These are phyloP conservation scores for Candoia aspera DNA, from an alignment of 2,113 vertebrate genomes.

Conservation along the genomic window DNA sequence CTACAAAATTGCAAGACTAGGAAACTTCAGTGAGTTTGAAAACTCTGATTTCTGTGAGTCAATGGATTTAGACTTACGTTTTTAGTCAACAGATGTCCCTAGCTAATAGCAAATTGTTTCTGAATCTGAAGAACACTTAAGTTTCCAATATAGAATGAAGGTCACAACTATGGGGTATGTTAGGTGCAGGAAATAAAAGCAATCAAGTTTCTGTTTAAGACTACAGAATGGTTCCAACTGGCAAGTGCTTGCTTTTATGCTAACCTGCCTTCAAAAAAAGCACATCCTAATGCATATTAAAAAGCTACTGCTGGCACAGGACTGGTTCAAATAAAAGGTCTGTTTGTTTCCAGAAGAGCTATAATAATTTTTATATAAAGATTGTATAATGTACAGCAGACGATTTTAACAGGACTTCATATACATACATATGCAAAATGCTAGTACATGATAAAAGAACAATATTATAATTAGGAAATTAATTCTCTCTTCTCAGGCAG, in stretches of 20 bases:
- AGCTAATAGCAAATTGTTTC: background rate
- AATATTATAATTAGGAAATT: background rate
- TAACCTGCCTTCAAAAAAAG: background rate
- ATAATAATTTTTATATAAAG: conserved; percentile 62
- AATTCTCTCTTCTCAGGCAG: background rate
- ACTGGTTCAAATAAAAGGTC: conserved; percentile 30
- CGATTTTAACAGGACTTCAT: background rate
- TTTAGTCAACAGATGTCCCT: background rate
- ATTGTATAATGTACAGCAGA: conserved; percentile 60
- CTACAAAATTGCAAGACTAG: background rate
- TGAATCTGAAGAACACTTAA: background rate
- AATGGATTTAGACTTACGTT: background rate
- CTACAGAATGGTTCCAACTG: background rate
- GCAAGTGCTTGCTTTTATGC: background rate
- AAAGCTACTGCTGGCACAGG: background rate
- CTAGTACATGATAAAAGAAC: conserved; percentile 13
- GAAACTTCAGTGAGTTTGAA: background rate
- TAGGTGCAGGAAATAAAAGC: background rate
- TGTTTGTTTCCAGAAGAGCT: conserved; percentile 61
- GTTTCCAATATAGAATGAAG: background rate
- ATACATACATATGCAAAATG: conserved; percentile 13
- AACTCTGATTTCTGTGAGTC: background rate
- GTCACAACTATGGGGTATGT: too few species aligned
- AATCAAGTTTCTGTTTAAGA: background rate
- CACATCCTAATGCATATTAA: background rate